These are phyloP conservation scores for Gopherus flavomarginatus DNA, from an alignment of 2,113 vertebrate species.

Conservation along the genomic window DNA sequence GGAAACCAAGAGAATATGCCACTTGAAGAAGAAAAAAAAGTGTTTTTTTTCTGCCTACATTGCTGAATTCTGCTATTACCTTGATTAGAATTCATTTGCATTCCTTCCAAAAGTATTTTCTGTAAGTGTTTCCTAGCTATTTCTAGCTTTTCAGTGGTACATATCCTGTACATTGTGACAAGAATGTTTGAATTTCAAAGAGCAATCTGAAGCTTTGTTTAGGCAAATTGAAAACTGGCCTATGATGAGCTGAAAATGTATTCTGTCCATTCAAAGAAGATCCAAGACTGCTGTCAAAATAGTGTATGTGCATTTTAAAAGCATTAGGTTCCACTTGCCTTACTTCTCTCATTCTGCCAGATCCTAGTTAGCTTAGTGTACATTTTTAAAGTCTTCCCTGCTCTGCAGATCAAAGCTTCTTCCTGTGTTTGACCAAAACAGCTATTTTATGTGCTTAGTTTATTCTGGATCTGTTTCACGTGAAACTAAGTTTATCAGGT, in stretches of 20 bases:
- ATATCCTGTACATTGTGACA: not conserved
- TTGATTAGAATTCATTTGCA: not conserved
- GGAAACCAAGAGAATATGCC: not conserved
- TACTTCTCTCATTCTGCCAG: not conserved
- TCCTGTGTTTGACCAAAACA: too few relatives aligned
- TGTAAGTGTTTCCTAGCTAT: not conserved
- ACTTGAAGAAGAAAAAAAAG: not conserved
- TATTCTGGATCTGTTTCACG: not conserved
- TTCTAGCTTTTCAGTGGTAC: not conserved
- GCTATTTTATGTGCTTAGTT: not conserved
- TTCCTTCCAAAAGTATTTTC: not conserved
- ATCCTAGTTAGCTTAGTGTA: not conserved
- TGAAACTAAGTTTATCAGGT: not conserved
- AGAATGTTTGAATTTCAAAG: not conserved
- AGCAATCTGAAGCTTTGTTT: not conserved
- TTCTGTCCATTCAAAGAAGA: not conserved
- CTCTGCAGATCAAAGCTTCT: too few relatives aligned
- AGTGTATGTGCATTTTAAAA: not conserved
- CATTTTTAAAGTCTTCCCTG: not conserved
- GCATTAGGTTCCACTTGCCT: not conserved
- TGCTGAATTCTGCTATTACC: not conserved
- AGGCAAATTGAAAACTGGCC: not conserved
- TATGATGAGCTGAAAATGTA: not conserved
- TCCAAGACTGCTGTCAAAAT: not conserved
- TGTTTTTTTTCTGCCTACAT: not conserved